phyloP scores from a whole-genome alignment of 1,140 invertebrate genomes.

The Trissolcus basalis region DNA sequence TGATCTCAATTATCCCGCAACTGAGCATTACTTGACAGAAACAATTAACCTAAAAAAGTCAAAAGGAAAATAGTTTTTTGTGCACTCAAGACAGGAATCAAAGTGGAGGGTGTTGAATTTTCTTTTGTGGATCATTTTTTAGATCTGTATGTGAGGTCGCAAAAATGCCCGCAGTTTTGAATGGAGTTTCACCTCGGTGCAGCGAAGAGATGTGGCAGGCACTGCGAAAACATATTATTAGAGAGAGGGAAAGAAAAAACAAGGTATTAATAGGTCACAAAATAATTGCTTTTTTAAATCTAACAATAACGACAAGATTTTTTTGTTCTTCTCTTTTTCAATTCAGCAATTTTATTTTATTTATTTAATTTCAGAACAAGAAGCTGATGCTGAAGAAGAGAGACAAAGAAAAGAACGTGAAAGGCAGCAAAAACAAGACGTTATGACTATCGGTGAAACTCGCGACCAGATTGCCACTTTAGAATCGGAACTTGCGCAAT shows the following conservation, averaged over 20 bases:
- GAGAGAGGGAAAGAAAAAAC: slow-evolving; percentile 92
- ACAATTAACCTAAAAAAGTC: too few relatives aligned
- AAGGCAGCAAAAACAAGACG: slow-evolving; percentile 92
- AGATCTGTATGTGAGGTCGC: neutral
- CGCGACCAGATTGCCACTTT: slow-evolving; percentile 90
- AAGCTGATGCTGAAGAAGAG: slow-evolving; percentile 93
- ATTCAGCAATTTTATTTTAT: neutral
- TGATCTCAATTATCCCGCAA: too few relatives aligned
- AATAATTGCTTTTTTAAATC: neutral
- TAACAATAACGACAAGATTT: neutral
- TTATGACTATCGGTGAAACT: slow-evolving; percentile 93
- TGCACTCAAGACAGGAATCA: too few relatives aligned
- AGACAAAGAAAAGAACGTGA: slow-evolving; percentile 90
- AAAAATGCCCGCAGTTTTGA: slow-evolving; percentile 33
- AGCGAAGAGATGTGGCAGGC: slow-evolving; percentile 89
- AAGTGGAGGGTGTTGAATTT: too few relatives aligned
- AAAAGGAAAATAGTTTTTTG: too few relatives aligned
- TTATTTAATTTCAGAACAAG: slow-evolving; percentile 81
- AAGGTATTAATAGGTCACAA: slow-evolving; percentile 78
- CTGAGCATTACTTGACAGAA: too few relatives aligned
- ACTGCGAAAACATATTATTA: slow-evolving; percentile 89
- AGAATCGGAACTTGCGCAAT: slow-evolving; percentile 84
- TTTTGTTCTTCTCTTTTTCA: neutral
- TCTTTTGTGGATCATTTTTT: too few relatives aligned
- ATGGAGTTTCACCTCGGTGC: slow-evolving; percentile 28